phyloP scores from a whole-genome alignment of 2,113 vertebrate species.

The Axis porcinus region DNA sequence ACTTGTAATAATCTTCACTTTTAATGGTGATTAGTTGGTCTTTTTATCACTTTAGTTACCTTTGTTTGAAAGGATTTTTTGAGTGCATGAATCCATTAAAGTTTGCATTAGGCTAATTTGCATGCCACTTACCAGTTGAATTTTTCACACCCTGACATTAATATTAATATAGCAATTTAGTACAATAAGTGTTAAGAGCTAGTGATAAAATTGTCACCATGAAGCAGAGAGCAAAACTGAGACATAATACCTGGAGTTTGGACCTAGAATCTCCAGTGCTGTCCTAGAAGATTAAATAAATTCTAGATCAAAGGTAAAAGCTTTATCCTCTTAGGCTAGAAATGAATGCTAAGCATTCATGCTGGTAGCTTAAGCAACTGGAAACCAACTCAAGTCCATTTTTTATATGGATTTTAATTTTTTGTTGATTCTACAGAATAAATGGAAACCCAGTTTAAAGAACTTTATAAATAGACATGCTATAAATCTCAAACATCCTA shows the following conservation, averaged over 20 bases:
- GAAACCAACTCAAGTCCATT: not conserved
- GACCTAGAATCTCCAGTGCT: not conserved
- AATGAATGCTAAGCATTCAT: not conserved
- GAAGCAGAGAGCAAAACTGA: constrained; percentile 35
- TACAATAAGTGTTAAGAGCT: constrained; percentile 40
- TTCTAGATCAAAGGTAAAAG: constrained; percentile 26
- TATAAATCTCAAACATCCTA: not conserved
- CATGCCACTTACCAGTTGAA: constrained; percentile 54
- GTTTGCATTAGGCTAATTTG: constrained; percentile 53
- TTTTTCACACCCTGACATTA: constrained; percentile 56
- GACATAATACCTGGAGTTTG: constrained; percentile 7
- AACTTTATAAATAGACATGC: not conserved
- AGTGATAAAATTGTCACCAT: constrained; percentile 37
- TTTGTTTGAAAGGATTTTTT: constrained; percentile 53
- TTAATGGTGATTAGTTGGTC: not conserved
- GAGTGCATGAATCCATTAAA: constrained; percentile 41
- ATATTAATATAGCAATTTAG: constrained; percentile 62
- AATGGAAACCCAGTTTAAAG: not conserved
- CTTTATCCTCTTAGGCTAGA: not conserved
- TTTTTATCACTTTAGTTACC: constrained; percentile 35
- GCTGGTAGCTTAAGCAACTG: not conserved
- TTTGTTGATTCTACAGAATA: constrained; percentile 19
- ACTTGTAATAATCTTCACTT: not conserved
- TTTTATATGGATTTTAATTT: not conserved
- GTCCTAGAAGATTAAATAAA: constrained; percentile 40